Conservation (phyloP, 1,140 invertebrate species). For the Panonychus citri region DNA sequence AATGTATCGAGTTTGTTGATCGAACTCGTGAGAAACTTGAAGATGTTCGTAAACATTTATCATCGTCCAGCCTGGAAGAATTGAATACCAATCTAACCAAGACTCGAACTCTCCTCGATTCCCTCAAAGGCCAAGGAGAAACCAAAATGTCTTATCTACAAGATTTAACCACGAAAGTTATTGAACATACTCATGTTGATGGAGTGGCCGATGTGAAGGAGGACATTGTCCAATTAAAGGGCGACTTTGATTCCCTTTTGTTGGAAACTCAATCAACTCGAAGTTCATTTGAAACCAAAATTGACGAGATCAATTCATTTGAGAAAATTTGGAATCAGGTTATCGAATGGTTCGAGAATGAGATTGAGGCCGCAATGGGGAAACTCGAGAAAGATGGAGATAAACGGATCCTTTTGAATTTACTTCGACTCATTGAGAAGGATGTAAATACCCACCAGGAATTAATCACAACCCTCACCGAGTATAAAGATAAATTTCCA, state of each 20-base stretch:
- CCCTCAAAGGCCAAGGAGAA: constrained; percentile 56
- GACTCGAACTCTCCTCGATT: constrained; percentile 56
- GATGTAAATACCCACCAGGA: constrained; percentile 12
- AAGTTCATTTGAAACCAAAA: constrained; percentile 40
- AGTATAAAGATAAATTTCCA: neutral
- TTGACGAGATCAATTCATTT: constrained; percentile 54
- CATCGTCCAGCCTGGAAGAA: constrained; percentile 48
- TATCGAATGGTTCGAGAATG: constrained; percentile 45
- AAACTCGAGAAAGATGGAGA: constrained; percentile 21
- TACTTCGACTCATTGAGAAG: constrained; percentile 12
- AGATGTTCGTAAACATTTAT: constrained; percentile 35
- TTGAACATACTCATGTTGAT: constrained; percentile 65
- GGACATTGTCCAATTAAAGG: constrained; percentile 59
- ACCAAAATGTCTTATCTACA: constrained; percentile 59
- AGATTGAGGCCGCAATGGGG: constrained; percentile 47
- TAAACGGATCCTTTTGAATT: neutral
- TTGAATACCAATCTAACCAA: constrained; percentile 57
- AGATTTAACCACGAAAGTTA: constrained; percentile 74
- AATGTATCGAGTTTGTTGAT: constrained; percentile 75
- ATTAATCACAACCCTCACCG: neutral
- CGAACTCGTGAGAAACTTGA: constrained; percentile 50
- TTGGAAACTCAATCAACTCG: constrained; percentile 50
- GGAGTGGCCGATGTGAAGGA: constrained; percentile 66
- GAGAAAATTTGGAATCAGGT: constrained; percentile 30
- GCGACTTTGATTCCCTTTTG: constrained; percentile 62